These are phyloP conservation scores for Sternotherus odoratus DNA, from an alignment of 2,797 vertebrate genomes.

Conservation along the genomic window DNA sequence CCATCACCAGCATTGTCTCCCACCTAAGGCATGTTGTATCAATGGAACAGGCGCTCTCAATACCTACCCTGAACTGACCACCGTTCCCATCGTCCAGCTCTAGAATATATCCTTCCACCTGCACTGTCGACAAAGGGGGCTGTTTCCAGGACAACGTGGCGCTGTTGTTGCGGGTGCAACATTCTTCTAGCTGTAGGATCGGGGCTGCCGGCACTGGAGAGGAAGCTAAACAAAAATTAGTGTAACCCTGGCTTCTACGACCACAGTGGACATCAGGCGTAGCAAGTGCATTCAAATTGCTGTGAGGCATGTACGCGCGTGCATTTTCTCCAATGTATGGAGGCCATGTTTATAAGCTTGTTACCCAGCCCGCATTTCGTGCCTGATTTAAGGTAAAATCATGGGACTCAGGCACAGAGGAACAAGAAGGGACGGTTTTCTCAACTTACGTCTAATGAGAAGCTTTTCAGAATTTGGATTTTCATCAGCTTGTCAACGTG, in stretches of 20 bases:
- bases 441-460: neutral
- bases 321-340: rapidly evolving
- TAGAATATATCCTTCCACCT: constrained; percentile 98
- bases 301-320: rapidly evolving
- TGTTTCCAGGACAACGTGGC: constrained; percentile 99
- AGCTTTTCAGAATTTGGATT: neutral
- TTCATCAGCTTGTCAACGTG: neutral
- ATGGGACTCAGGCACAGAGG: rapidly evolving
- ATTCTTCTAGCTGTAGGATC: constrained; percentile 97
- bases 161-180: constrained; percentile 97
- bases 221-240: constrained; percentile 83
- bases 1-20: neutral
- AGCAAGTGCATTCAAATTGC: neutral
- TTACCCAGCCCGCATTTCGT: neutral
- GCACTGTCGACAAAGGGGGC: constrained; percentile 93
- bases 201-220: constrained; percentile 94
- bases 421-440: neutral
- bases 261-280: rapidly evolving
- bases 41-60: rapidly evolving
- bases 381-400: rapidly evolving
- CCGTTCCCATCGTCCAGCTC: constrained; percentile 96
- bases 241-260: constrained; percentile 54
- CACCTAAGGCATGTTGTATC: neutral
- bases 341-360: rapidly evolving
- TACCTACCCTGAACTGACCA: constrained; percentile 94